A percentile compares a stretch with the other conserved stretches of the same genome.
Evolutionary conservation across 2,888 invertebrate species (phyloP).

Genomic region (Caenorhabditis zanzibari): DNA sequence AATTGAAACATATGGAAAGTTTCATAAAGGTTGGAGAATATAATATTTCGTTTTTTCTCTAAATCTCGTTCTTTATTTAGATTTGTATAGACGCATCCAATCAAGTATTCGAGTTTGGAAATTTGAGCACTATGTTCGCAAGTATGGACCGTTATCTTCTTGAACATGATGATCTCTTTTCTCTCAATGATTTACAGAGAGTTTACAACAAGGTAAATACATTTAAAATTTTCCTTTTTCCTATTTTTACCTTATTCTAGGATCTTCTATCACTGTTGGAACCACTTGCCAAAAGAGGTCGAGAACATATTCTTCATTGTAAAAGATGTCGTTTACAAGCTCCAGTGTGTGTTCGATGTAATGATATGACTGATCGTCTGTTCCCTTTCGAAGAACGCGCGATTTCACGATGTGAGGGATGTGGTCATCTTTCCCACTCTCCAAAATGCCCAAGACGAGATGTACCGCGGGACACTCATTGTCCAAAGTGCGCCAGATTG

Average conservation of each 20-base stretch:
- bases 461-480: slow-evolving; percentile 56
- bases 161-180: slow-evolving; percentile 77
- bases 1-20: slow-evolving; percentile 87
- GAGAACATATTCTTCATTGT: slow-evolving; percentile 62
- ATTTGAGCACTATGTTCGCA: slow-evolving; percentile 78
- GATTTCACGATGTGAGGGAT: slow-evolving; percentile 73
- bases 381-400: slow-evolving; percentile 76
- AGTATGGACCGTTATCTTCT: slow-evolving; percentile 77
- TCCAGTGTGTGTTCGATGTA: slow-evolving; percentile 75
- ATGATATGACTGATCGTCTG: slow-evolving; percentile 70
- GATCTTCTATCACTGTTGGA: slow-evolving; percentile 60
- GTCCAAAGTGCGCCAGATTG: slow-evolving; percentile 62
- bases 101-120: slow-evolving; percentile 64
- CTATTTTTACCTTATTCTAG: slow-evolving; percentile 20
- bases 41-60: too few species aligned
- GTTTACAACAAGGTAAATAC: slow-evolving; percentile 74
- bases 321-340: slow-evolving; percentile 70
- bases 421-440: slow-evolving; percentile 74
- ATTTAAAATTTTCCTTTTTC: background rate
- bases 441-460: slow-evolving; percentile 67
- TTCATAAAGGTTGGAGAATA: too few species aligned
- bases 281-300: slow-evolving; percentile 55
- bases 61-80: slow-evolving; percentile 18
- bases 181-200: slow-evolving; percentile 77
- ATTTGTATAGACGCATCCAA: slow-evolving; percentile 54